Evolutionary conservation across 1,140 invertebrate genomes (phyloP).

Genomic region (Littorina saxatilis): DNA sequence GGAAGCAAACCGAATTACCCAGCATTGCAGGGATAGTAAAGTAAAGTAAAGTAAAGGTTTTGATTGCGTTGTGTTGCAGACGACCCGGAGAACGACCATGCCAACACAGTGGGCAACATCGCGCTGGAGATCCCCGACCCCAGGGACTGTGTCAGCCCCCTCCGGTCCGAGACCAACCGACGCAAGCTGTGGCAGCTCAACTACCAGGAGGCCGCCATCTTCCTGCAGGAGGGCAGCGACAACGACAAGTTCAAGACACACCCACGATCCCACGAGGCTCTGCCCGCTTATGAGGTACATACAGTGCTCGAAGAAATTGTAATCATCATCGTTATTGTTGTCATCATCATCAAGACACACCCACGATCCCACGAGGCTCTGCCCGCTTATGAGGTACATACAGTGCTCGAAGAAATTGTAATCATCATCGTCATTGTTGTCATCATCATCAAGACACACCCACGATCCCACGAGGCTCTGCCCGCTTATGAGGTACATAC

Average conservation of each 20-base stretch:
- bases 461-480: conserved; percentile 86
- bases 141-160: conserved; percentile 25
- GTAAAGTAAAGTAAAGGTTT: too few species aligned
- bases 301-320: background rate
- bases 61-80: conserved; percentile 47
- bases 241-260: conserved; percentile 96
- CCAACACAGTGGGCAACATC: conserved; percentile 59
- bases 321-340: background rate
- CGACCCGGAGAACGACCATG: conserved; percentile 55
- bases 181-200: conserved; percentile 86
- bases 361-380: conserved; percentile 88
- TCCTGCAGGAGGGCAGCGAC: conserved; percentile 88
- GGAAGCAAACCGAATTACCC: too few species aligned
- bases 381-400: conserved; percentile 84
- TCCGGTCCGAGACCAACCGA: conserved; percentile 37
- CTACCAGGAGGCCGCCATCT: conserved; percentile 91
- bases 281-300: conserved; percentile 86
- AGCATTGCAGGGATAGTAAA: too few species aligned
- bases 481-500: conserved; percentile 84
- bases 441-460: conserved; percentile 86
- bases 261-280: conserved; percentile 86
- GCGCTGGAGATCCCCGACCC: conserved; percentile 50
- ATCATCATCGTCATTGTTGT: background rate
- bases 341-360: conserved; percentile 85
- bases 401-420: background rate